Evolutionary conservation across 2,888 invertebrate species (phyloP).

Genomic region (Listrodromus nycthemerus): DNA sequence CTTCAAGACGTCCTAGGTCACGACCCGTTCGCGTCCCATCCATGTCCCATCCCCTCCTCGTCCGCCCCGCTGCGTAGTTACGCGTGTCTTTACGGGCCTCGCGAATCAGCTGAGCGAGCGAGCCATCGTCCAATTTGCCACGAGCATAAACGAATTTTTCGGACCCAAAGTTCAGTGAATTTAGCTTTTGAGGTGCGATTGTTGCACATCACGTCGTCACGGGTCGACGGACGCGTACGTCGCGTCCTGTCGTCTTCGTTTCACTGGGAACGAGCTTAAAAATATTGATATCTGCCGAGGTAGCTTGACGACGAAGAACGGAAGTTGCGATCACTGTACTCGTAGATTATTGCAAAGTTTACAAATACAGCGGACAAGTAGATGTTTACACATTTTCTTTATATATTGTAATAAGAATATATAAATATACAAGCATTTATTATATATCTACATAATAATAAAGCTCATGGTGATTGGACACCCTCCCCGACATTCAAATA

Average conservation of each 20-base stretch:
- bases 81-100: neutral
- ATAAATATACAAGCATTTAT: too few relatives aligned
- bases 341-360: too few relatives aligned
- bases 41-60: conserved; percentile 23
- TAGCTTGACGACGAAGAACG: neutral
- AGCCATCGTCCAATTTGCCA: neutral
- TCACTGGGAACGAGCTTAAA: neutral
- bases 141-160: neutral
- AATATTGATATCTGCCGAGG: neutral
- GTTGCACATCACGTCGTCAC: neutral
- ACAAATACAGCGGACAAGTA: too few relatives aligned
- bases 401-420: too few relatives aligned
- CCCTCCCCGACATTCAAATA: too few relatives aligned
- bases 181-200: neutral
- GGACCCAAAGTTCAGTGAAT: neutral
- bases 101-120: neutral
- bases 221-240: neutral
- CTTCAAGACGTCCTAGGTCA: conserved; percentile 85
- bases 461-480: too few relatives aligned
- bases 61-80: conserved; percentile 32
- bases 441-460: too few relatives aligned
- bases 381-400: too few relatives aligned
- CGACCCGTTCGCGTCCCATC: conserved; percentile 82
- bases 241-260: neutral
- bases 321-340: neutral